phyloP scores from a whole-genome alignment of 2,113 vertebrate genomes.

The Capreolus pygargus region DNA sequence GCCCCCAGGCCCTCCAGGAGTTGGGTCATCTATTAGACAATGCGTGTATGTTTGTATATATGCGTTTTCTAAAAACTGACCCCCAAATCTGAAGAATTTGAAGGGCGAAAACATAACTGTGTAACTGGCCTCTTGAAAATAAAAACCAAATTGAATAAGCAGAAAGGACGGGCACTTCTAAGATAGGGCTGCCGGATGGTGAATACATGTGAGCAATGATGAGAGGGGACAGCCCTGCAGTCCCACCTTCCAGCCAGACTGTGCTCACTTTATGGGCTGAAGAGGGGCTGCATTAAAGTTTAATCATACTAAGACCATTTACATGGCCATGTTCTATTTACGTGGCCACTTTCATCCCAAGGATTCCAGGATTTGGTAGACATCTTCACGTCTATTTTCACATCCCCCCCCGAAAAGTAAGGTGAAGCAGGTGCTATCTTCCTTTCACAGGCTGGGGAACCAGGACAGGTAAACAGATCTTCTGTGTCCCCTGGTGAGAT shows the following conservation, averaged over 20 bases:
- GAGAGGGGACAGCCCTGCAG: background rate
- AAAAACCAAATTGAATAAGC: background rate
- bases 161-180: background rate
- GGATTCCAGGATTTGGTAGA: background rate
- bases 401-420: background rate
- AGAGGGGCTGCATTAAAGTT: background rate
- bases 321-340: background rate
- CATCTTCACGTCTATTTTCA: constrained; percentile 1
- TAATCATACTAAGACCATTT: background rate
- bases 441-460: background rate
- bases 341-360: background rate
- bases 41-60: background rate
- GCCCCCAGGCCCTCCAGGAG: background rate
- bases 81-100: background rate
- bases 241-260: background rate
- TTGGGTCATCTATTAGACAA: background rate
- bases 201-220: background rate
- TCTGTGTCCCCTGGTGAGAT: background rate
- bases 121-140: constrained; percentile 3
- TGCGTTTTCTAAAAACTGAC: constrained; percentile 34
- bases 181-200: background rate
- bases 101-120: background rate
- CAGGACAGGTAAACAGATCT: background rate
- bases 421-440: constrained; percentile 22
- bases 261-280: background rate